Percentiles rank a stretch among this genome's conserved stretches.
Evolutionary conservation across 2,113 vertebrate species (phyloP).

Genomic region (Festucalex cinctus): DNA sequence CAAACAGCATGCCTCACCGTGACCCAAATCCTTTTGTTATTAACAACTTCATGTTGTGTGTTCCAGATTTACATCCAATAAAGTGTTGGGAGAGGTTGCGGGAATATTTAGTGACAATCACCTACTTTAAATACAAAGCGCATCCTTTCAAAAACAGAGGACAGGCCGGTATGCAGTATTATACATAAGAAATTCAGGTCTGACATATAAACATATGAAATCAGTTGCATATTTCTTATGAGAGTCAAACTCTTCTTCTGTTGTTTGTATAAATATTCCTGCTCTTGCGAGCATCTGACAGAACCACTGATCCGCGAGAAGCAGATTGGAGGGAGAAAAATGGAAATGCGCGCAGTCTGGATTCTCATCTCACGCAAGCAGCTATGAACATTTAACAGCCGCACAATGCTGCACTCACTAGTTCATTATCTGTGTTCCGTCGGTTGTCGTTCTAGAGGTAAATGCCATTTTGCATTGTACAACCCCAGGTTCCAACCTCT

Average conservation of each 20-base stretch:
- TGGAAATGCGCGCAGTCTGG: slow-evolving; percentile 23
- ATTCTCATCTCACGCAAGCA: slow-evolving; percentile 25
- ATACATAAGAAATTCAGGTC: not conserved
- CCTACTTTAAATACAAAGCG: slow-evolving; percentile 19
- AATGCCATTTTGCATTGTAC: slow-evolving; percentile 48
- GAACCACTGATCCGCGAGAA: slow-evolving; percentile 32
- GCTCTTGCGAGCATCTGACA: slow-evolving; percentile 22
- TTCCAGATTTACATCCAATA: slow-evolving; percentile 13
- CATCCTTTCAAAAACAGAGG: not conserved
- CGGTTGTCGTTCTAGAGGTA: slow-evolving; percentile 33
- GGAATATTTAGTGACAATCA: slow-evolving; percentile 9
- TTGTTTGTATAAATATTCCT: slow-evolving; percentile 23
- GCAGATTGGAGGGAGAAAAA: slow-evolving; percentile 23
- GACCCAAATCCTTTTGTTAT: slow-evolving; percentile 35
- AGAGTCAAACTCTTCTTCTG: slow-evolving; percentile 6
- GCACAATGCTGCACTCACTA: slow-evolving; percentile 23
- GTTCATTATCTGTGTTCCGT: slow-evolving; percentile 40
- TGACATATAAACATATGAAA: slow-evolving; percentile 16
- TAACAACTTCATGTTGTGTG: slow-evolving; percentile 42
- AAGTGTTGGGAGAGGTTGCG: not conserved
- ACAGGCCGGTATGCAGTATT: not conserved
- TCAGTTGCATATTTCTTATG: slow-evolving; percentile 10
- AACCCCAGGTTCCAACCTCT: slow-evolving; percentile 55
- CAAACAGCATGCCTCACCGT: slow-evolving; percentile 34
- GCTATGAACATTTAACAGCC: slow-evolving; percentile 14